Conservation (phyloP, 2,113 vertebrate genomes). For the Peromyscus maniculatus region DNA sequence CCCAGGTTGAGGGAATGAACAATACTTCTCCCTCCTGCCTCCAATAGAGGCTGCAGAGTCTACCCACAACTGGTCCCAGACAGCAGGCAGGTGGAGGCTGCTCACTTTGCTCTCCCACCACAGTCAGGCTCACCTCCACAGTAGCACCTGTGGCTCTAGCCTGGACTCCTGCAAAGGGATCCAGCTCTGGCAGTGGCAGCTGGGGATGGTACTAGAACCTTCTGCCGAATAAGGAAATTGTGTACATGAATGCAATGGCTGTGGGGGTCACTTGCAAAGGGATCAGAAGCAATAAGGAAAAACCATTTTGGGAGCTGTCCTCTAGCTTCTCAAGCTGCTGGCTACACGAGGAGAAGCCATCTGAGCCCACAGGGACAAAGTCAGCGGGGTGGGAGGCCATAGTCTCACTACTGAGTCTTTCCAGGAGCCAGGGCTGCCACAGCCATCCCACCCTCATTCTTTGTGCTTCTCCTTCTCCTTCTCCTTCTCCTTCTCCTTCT, state of each 20-base stretch:
- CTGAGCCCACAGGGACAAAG: not conserved
- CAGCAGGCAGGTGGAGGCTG: not conserved
- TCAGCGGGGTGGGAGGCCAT: conserved; percentile 56
- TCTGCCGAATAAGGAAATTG: conserved; percentile 24
- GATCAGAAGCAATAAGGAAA: conserved; percentile 23
- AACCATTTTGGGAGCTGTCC: conserved; percentile 47
- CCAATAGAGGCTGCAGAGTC: not conserved
- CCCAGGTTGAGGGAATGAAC: conserved; percentile 23
- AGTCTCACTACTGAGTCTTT: conserved; percentile 3
- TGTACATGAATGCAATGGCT: conserved; percentile 40
- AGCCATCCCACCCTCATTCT: conserved; percentile 55
- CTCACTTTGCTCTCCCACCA: not conserved
- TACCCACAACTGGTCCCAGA: not conserved
- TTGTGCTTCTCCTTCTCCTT: too few species aligned
- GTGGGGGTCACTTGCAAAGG: conserved; percentile 71
- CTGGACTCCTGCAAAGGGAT: conserved; percentile 43
- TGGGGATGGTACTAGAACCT: conserved; percentile 31
- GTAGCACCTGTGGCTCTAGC: conserved; percentile 42
- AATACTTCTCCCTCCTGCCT: conserved; percentile 59
- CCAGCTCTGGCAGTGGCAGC: conserved; percentile 74
- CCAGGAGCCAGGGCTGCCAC: not conserved
- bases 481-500: too few species aligned
- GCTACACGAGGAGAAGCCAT: not conserved
- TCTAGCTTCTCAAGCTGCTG: conserved; percentile 57
- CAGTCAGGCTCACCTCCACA: conserved; percentile 35